A percentile compares a stretch with the other conserved stretches of the same genome.
Evolutionary conservation across 2,797 vertebrate species (phyloP).

Genomic region (Cacajao melanocephalus): DNA sequence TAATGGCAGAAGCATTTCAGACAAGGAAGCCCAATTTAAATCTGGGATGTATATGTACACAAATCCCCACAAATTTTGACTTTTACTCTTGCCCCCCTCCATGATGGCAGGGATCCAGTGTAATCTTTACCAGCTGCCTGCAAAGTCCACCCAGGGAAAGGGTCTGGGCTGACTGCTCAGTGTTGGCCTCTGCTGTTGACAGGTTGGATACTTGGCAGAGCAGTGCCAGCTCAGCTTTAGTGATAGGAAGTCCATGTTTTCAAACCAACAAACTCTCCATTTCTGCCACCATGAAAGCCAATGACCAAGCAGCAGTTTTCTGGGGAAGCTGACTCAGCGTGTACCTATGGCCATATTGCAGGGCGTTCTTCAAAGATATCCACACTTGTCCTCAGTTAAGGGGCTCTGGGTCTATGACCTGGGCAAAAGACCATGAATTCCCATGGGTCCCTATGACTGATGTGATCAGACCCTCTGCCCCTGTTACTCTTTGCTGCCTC

Average conservation of each 20-base stretch:
- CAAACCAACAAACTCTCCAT: neutral
- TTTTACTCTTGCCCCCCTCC: neutral
- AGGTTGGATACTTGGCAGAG: neutral
- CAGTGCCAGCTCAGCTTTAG: neutral
- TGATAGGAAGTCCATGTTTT: neutral
- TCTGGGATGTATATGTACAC: neutral
- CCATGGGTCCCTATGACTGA: neutral
- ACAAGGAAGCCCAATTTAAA: neutral
- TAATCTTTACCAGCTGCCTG: neutral
- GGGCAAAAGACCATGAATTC: neutral
- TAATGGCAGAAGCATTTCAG: neutral
- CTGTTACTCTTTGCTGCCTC: neutral
- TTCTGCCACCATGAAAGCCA: neutral
- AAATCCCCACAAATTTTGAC: neutral
- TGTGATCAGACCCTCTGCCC: neutral
- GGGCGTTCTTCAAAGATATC: neutral
- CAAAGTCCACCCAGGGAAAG: neutral
- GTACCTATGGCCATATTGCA: neutral
- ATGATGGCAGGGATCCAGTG: neutral
- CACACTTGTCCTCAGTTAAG: neutral
- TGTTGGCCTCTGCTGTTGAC: neutral
- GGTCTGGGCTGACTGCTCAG: neutral
- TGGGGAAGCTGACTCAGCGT: neutral
- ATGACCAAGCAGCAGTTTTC: neutral
- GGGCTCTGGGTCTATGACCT: neutral